Evolutionary conservation across 1,140 invertebrate species (phyloP).

Genomic region (Sweltsa coloradensis): DNA sequence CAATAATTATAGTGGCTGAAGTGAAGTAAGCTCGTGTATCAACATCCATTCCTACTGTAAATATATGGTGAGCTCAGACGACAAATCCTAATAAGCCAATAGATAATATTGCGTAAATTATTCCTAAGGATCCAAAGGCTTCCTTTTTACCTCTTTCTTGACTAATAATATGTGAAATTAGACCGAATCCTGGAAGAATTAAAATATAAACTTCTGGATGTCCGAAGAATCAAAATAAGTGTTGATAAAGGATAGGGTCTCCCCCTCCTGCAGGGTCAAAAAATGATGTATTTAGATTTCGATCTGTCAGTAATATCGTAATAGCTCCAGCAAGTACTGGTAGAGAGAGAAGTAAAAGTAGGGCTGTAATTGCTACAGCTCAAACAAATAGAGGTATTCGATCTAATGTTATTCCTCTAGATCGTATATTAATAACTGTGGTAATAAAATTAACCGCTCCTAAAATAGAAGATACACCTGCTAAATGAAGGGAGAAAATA

Average conservation of each 20-base stretch:
- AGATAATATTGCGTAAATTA: slow-evolving; percentile 48
- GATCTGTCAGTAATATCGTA: slow-evolving; percentile 57
- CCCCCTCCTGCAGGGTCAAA: slow-evolving; percentile 53
- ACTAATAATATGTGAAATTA: slow-evolving; percentile 49
- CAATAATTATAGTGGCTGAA: slow-evolving; percentile 61
- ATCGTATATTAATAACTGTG: slow-evolving; percentile 3
- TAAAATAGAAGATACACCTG: slow-evolving; percentile 52
- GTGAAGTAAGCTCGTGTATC: slow-evolving; percentile 62
- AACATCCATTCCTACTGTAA: slow-evolving; percentile 58
- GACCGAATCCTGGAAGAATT: slow-evolving; percentile 48
- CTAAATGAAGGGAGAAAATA: slow-evolving; percentile 54
- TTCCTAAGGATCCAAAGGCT: slow-evolving; percentile 42
- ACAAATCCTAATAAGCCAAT: slow-evolving; percentile 55
- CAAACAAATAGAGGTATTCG: slow-evolving; percentile 41
- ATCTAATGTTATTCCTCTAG: neutral
- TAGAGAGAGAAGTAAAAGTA: slow-evolving; percentile 48
- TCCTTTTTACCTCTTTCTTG: slow-evolving; percentile 43
- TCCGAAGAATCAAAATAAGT: slow-evolving; percentile 70
- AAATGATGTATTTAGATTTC: slow-evolving; percentile 56
- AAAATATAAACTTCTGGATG: slow-evolving; percentile 68
- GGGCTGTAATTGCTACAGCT: slow-evolving; percentile 51
- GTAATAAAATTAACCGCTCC: slow-evolving; percentile 48
- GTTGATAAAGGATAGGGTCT: slow-evolving; percentile 59
- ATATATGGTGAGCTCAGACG: slow-evolving; percentile 59
- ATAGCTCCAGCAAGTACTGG: slow-evolving; percentile 60